Evolutionary conservation across 2,888 invertebrate species (phyloP).

Genomic region (Villa cingulata): DNA sequence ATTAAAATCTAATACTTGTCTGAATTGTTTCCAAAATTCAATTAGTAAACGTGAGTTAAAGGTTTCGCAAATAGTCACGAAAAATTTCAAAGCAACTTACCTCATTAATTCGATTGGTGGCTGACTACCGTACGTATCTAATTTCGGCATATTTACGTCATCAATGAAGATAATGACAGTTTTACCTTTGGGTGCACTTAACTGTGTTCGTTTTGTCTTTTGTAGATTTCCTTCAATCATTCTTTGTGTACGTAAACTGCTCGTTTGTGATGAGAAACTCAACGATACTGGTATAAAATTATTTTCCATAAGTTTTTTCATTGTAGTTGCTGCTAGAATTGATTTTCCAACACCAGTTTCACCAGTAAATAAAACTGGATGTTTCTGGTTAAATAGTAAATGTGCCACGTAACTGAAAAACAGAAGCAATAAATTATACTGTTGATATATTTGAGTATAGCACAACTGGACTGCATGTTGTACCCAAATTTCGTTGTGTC

Average conservation of each 20-base stretch:
- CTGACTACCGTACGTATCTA: constrained; percentile 79
- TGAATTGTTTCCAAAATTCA: too few species aligned
- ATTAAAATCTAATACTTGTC: constrained; percentile 37
- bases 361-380: constrained; percentile 82
- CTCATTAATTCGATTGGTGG: constrained; percentile 80
- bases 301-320: constrained; percentile 49
- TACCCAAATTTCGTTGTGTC: constrained; percentile 78
- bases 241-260: constrained; percentile 63
- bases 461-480: constrained; percentile 1
- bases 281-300: constrained; percentile 61
- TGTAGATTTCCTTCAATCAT: constrained; percentile 77
- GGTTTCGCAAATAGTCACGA: not conserved
- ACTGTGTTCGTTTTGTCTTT: constrained; percentile 60
- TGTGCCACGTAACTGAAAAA: constrained; percentile 35
- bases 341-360: constrained; percentile 85
- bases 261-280: constrained; percentile 87
- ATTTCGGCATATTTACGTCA: constrained; percentile 83
- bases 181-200: constrained; percentile 74
- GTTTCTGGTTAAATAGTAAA: constrained; percentile 53
- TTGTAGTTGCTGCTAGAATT: constrained; percentile 61
- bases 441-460: too few species aligned
- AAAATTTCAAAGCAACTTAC: constrained; percentile 32
- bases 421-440: not conserved
- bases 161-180: constrained; percentile 76
- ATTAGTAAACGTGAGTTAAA: too few species aligned